Percentiles rank a stretch among this genome's conserved stretches.
Conservation (phyloP, 1,140 invertebrate genomes). For the Cylas formicarius region DNA sequence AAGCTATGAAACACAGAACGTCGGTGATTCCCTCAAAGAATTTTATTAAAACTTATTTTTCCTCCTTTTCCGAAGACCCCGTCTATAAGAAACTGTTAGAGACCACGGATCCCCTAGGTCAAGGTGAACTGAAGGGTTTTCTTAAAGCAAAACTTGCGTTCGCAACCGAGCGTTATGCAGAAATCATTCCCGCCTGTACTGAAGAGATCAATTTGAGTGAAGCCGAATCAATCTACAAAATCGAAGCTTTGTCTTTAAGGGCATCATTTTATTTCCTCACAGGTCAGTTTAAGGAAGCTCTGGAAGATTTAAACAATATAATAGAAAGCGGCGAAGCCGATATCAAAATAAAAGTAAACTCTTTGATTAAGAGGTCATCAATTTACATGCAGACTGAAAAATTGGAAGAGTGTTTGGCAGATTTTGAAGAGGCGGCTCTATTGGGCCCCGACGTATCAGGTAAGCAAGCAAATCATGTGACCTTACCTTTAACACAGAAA, state of each 20-base stretch:
- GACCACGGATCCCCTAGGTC: slow-evolving; percentile 30
- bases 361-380: slow-evolving; percentile 82
- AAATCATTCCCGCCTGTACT: slow-evolving; percentile 70
- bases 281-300: slow-evolving; percentile 62
- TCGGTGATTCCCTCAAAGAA: slow-evolving; percentile 73
- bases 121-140: slow-evolving; percentile 43
- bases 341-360: slow-evolving; percentile 67
- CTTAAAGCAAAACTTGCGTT: slow-evolving; percentile 59
- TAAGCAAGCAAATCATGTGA: too few species aligned
- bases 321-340: slow-evolving; percentile 53
- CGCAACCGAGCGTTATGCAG: slow-evolving; percentile 64
- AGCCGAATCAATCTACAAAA: slow-evolving; percentile 45
- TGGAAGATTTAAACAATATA: slow-evolving; percentile 61
- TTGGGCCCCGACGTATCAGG: slow-evolving; percentile 75
- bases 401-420: slow-evolving; percentile 62
- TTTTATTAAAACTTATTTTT: slow-evolving; percentile 79
- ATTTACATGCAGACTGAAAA: slow-evolving; percentile 73
- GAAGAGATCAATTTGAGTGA: slow-evolving; percentile 68
- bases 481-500: too few species aligned
- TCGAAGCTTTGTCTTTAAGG: slow-evolving; percentile 67
- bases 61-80: slow-evolving; percentile 78
- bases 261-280: slow-evolving; percentile 76
- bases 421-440: slow-evolving; percentile 68
- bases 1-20: slow-evolving; percentile 59
- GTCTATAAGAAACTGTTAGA: slow-evolving; percentile 44